Conservation (phyloP, 2,113 vertebrate genomes). For the Sander lucioperca region DNA sequence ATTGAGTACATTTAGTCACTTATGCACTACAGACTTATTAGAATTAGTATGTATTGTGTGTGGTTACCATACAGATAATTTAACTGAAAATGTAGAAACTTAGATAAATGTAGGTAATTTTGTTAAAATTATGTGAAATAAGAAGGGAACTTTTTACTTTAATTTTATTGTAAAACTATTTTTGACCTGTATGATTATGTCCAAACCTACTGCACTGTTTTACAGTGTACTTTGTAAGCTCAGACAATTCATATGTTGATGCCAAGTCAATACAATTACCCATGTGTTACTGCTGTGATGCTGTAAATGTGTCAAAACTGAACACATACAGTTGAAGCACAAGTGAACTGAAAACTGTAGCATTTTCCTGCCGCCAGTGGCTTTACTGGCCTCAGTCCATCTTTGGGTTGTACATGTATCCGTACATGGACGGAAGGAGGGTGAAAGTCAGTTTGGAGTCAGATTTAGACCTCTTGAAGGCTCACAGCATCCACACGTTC, state of each 20-base stretch:
- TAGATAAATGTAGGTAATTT: neutral
- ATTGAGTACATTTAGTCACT: neutral
- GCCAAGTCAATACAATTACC: neutral
- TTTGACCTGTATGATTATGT: neutral
- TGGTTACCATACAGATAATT: neutral
- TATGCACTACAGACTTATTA: neutral
- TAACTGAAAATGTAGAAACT: neutral
- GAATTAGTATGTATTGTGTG: neutral
- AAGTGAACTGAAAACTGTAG: neutral
- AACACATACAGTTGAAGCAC: neutral
- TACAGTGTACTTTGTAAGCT: neutral
- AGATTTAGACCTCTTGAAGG: neutral
- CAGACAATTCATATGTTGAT: neutral
- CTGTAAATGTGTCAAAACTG: neutral
- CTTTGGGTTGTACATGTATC: neutral
- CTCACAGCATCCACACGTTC: neutral
- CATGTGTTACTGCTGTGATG: neutral
- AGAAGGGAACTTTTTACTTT: neutral
- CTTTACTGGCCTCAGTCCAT: neutral
- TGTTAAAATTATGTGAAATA: neutral
- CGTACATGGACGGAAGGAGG: neutral
- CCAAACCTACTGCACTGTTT: neutral
- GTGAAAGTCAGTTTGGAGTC: conserved; percentile 15
- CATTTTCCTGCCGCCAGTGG: too few species aligned
- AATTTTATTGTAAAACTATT: too few species aligned